phyloP scores from a whole-genome alignment of 2,113 vertebrate genomes.

The Callipepla californica region DNA sequence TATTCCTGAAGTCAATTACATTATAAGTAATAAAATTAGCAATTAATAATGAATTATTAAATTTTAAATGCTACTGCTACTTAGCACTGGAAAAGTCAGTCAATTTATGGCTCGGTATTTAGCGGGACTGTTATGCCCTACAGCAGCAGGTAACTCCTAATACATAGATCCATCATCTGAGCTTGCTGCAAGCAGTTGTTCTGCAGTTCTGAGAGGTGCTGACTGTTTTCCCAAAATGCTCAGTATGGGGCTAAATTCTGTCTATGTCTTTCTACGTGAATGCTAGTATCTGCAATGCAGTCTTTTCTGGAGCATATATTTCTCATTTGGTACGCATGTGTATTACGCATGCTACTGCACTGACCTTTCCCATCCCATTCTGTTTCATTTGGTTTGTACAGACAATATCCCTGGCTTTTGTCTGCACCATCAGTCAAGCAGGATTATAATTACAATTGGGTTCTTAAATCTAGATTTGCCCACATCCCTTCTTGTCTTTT shows the following conservation, averaged over 20 bases:
- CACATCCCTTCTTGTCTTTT: not conserved
- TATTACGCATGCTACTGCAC: not conserved
- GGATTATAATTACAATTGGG: not conserved
- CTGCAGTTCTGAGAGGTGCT: not conserved
- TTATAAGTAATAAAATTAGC: slow-evolving; percentile 40
- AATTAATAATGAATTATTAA: slow-evolving; percentile 64
- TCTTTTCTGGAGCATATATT: not conserved
- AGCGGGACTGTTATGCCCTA: slow-evolving; percentile 3
- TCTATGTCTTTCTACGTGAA: not conserved
- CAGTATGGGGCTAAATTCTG: not conserved
- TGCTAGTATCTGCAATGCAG: slow-evolving; percentile 48
- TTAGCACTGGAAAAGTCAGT: slow-evolving; percentile 36
- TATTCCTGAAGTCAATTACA: not conserved
- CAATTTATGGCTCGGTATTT: slow-evolving; percentile 1
- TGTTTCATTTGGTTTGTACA: not conserved
- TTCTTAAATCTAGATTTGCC: not conserved
- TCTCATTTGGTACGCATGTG: not conserved
- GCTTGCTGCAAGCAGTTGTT: slow-evolving; percentile 21
- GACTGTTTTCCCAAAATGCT: slow-evolving; percentile 7
- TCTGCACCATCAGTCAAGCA: slow-evolving; percentile 1
- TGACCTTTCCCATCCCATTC: slow-evolving; percentile 44
- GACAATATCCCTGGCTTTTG: slow-evolving; percentile 7
- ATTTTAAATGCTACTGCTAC: slow-evolving; percentile 11
- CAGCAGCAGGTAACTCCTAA: slow-evolving; percentile 37
- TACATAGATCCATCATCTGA: slow-evolving; percentile 17